Base-by-base conservation (phyloP, 2,797 vertebrate species). In the Clarias platycephalus region DNA sequence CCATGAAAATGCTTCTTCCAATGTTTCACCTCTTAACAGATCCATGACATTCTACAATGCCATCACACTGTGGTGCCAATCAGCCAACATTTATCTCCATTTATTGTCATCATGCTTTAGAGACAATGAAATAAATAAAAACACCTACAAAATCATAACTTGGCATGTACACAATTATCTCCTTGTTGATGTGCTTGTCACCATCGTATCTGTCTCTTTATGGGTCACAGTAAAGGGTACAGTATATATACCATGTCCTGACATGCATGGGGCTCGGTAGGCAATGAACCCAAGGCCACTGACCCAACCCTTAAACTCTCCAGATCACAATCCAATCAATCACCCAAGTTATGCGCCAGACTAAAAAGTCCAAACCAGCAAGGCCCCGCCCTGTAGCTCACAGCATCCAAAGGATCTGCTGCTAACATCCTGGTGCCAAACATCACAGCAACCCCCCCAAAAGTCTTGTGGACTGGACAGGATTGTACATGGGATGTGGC, bases 131-230 rank as follows among this genome's bases (percentile, higher is more conserved):
- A 57, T 34, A 1, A 24, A 74, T 28, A 13, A 28, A 83, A 86
- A 88, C 90, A 89, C 81, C 86, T 88, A 86, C 70, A 79, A 18
- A 10, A 77, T 85, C 68, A 89, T 86, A 86, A 87, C 87, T 84
- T 63, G 1, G 84, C 6, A 60, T 55, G 44, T 71, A 1, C 0
- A 1, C 74, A 37, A 71, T 78, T 89, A 91, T 87, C 82, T 91
- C 74, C 62, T 68, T 2, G 58, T 87, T 76, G 88, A 91, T 90
- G 89, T 24, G 66, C 58, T 76, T 90, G 89, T 90, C 87, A 67
- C 62, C 85, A 90, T 86, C 90, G 88, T 88, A 44, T 88, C 68
- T 87, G 87, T 83, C 82, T 31, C 20, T 68, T 12, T 67, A 58
- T 26, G 58, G 55, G 76, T 40, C 76, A 78, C 34, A 18, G 0